These are phyloP conservation scores for Siniperca scherzeri DNA, from an alignment of 2,797 vertebrate species.

Conservation along the genomic window DNA sequence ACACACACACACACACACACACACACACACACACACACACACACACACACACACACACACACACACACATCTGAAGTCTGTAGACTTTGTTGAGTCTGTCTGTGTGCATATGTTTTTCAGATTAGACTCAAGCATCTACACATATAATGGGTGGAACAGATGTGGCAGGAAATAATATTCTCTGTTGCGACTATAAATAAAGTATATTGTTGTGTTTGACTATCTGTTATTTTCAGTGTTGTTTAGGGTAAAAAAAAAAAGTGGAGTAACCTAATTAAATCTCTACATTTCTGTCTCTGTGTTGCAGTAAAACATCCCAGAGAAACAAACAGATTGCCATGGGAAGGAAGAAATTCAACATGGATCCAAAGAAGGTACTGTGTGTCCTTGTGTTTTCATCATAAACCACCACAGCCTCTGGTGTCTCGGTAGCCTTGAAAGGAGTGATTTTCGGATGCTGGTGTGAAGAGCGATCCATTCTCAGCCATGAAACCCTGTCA, in stretches of 20 bases:
- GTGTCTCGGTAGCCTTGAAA: constrained; percentile 19
- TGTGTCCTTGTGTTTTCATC: not conserved
- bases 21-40: not conserved
- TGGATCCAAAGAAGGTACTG: constrained; percentile 97
- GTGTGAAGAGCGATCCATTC: constrained; percentile 1
- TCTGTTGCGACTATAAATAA: constrained; percentile 21
- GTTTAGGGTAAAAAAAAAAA: not conserved
- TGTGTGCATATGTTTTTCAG: constrained; percentile 12
- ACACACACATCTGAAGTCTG: not conserved
- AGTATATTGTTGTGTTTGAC: constrained; percentile 4
- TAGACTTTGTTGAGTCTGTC: not conserved
- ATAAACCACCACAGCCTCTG: not conserved
- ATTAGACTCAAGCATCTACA: constrained; percentile 11
- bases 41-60: not conserved
- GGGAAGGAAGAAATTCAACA: constrained; percentile 99
- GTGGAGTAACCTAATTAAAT: not conserved
- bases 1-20: not conserved
- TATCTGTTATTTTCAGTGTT: not conserved
- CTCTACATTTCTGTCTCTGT: constrained; percentile 21
- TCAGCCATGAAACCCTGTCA: constrained; percentile 35
- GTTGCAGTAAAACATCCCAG: constrained; percentile 94
- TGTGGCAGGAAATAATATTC: constrained; percentile 24
- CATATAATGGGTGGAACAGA: constrained; percentile 10
- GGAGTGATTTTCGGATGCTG: not conserved
- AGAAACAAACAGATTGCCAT: constrained; percentile 98